These are phyloP conservation scores for Lasioglossum figueresi DNA, from an alignment of 2,888 invertebrate species.

Conservation along the genomic window DNA sequence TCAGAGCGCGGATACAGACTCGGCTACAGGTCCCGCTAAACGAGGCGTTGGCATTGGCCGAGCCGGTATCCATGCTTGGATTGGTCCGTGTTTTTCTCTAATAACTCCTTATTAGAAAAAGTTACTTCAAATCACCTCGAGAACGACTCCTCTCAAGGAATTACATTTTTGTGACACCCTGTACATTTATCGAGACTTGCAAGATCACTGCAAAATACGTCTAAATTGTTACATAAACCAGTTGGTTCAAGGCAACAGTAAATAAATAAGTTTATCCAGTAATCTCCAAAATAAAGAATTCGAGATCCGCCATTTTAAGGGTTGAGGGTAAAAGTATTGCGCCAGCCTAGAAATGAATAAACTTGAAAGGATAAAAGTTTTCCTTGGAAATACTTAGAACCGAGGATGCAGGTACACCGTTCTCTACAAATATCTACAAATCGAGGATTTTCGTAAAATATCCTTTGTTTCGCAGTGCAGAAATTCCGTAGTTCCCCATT, in stretches of 20 bases:
- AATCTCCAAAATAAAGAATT: neutral
- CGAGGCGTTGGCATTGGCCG: no score
- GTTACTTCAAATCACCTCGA: no score
- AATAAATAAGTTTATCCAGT: neutral
- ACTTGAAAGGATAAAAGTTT: neutral
- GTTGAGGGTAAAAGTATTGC: neutral
- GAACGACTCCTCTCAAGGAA: no score
- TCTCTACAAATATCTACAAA: neutral
- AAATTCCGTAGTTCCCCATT: conserved; percentile 9
- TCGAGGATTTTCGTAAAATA: neutral
- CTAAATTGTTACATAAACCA: no score
- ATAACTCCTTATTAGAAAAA: no score
- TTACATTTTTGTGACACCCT: no score
- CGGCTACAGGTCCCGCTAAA: no score
- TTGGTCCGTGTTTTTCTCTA: no score
- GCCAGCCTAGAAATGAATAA: neutral
- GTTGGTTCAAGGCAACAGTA: no score
- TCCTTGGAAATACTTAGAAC: neutral
- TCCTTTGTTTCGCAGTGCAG: conserved; percentile 7
- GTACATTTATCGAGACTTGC: neutral
- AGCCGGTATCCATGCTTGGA: no score
- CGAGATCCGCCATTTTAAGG: neutral
- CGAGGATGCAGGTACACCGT: neutral
- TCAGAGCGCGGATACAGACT: no score
- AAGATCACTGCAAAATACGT: no score